Percentiles rank a stretch among this genome's conserved stretches.
These are phyloP conservation scores for Tetramorium alpestre DNA, from an alignment of 1,140 invertebrate species.

Conservation along the genomic window DNA sequence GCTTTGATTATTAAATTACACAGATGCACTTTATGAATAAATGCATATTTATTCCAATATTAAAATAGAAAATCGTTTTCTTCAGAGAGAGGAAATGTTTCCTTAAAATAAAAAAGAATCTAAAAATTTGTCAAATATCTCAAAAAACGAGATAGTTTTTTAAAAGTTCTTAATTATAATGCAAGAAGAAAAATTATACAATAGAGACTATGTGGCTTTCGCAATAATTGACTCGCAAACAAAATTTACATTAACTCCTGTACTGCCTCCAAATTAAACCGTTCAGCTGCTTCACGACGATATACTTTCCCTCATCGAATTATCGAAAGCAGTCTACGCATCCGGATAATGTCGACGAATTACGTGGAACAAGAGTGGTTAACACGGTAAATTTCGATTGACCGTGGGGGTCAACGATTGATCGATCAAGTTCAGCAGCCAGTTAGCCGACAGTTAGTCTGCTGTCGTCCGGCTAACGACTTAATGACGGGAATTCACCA, in stretches of 20 bases:
- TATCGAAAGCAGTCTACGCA: slow-evolving; percentile 37
- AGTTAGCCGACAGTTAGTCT: slow-evolving; percentile 77
- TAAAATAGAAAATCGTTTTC: neutral
- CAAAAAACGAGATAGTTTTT: neutral
- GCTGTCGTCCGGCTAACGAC: slow-evolving; percentile 79
- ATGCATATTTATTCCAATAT: neutral
- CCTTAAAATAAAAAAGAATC: neutral
- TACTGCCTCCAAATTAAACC: neutral
- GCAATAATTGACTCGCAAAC: neutral
- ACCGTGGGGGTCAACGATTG: slow-evolving; percentile 74
- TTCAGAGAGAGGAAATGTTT: neutral
- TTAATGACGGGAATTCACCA: slow-evolving; percentile 83
- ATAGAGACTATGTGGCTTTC: neutral
- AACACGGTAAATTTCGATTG: slow-evolving; percentile 66
- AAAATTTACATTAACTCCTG: slow-evolving; percentile 27
- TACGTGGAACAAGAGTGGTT: slow-evolving; percentile 39
- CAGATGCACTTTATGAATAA: neutral
- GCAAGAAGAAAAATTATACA: neutral
- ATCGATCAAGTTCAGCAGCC: slow-evolving; percentile 81
- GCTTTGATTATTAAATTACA: neutral
- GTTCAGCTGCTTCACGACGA: neutral
- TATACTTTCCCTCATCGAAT: slow-evolving; percentile 28
- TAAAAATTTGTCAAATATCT: neutral
- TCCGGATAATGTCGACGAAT: slow-evolving; percentile 43
- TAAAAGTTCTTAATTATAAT: slow-evolving; percentile 13